Conservation (phyloP, 1,140 invertebrate species). For the Ips typographus region DNA sequence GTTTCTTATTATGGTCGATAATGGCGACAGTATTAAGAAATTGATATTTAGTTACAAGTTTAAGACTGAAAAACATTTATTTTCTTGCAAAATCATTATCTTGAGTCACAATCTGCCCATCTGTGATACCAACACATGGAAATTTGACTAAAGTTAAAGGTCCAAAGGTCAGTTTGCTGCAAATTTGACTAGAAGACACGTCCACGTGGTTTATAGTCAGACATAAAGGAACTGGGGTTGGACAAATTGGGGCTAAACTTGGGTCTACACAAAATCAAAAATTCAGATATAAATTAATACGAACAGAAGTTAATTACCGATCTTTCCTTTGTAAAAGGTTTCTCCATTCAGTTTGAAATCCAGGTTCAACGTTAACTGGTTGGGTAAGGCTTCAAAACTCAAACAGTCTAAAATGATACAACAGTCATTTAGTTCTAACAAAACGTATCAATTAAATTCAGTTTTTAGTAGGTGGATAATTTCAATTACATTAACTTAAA, state of each 20-base stretch:
- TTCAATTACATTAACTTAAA: too few species aligned
- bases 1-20: background rate
- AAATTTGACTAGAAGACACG: constrained; percentile 30
- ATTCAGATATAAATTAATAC: constrained; percentile 2
- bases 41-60: too few species aligned
- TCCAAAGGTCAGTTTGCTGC: constrained; percentile 33
- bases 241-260: constrained; percentile 34
- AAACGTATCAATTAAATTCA: too few species aligned
- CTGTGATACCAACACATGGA: constrained; percentile 33
- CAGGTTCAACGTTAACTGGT: constrained; percentile 30
- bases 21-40: background rate
- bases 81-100: constrained; percentile 1
- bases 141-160: constrained; percentile 36
- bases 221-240: constrained; percentile 29
- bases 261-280: constrained; percentile 35
- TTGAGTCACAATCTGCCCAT: constrained; percentile 22
- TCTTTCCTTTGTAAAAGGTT: constrained; percentile 31
- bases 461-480: too few species aligned
- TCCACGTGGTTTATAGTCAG: constrained; percentile 36
- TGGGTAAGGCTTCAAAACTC: constrained; percentile 16
- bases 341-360: constrained; percentile 30
- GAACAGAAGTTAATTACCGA: constrained; percentile 18
- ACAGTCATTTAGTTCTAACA: too few species aligned
- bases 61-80: background rate
- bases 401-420: constrained; percentile 30